Evolutionary conservation across 2,888 invertebrate species (phyloP).

Genomic region (Steinernema scapterisci): DNA sequence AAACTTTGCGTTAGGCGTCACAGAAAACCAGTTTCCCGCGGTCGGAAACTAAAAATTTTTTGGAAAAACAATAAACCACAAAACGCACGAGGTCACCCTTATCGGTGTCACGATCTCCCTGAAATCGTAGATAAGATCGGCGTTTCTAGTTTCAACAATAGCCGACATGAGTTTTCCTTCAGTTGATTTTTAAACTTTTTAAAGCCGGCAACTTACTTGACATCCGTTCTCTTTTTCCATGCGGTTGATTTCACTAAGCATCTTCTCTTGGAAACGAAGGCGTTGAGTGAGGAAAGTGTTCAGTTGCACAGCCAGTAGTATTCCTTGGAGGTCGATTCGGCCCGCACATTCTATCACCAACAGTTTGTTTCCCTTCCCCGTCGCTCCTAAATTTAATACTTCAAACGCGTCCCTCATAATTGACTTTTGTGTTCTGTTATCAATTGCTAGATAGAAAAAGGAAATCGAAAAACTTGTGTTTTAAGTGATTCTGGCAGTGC

Average conservation of each 20-base stretch:
- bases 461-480: background rate
- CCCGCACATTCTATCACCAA: slow-evolving; percentile 60
- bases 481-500: background rate
- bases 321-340: slow-evolving; percentile 56
- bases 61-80: background rate
- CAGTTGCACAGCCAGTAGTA: slow-evolving; percentile 53
- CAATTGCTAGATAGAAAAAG: no score
- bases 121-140: no score
- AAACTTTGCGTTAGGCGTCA: background rate
- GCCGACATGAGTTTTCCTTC: no score
- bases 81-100: no score
- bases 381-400: slow-evolving; percentile 50
- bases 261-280: slow-evolving; percentile 53
- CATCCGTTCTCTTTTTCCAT: slow-evolving; percentile 50
- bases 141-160: no score
- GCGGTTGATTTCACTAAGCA: slow-evolving; percentile 54
- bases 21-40: background rate
- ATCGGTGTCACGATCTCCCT: no score
- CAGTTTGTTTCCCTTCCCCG: slow-evolving; percentile 51
- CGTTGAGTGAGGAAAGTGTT: slow-evolving; percentile 55
- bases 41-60: background rate
- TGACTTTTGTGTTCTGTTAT: no score
- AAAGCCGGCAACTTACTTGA: slow-evolving; percentile 35
- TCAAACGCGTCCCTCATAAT: no score
- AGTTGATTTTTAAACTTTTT: no score